Base-by-base conservation (phyloP, 2,888 invertebrate genomes). In the Drosophila mayaguana region DNA sequence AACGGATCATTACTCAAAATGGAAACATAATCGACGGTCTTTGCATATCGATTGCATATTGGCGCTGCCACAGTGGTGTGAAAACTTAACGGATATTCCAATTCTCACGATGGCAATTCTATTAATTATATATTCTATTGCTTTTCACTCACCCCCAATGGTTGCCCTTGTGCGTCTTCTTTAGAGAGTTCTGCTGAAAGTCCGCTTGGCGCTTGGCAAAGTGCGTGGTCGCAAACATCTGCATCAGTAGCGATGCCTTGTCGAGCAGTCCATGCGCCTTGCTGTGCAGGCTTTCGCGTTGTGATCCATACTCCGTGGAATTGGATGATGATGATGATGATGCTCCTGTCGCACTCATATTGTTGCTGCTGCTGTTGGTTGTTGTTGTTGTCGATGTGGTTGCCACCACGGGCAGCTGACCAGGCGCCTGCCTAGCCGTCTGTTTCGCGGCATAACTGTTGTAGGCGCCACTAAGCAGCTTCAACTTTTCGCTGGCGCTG, bases 151-250 rank as follows among this genome's bases (percentile, higher is more conserved):
- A 92, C 92, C 98, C 98, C 97, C 98, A 99, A 93, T 98, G 99
- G 91, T 98, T 97, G 36, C 96, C 95, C 91, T 96, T 96, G 72
- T 95, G 94, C 28, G 97, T 96, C 81, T 96, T 96, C 92, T 98
- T 98, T 55, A 97, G 94, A 63, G 96, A 95, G 92, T 96, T 97
- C 86, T 95, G 96, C 84, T 96, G 95, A 89, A 96, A 96, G 48
- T 84, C 89, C 65, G 93, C 93, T 45, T 88, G 88, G 4, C 94
- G 93, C 16, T 97, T 97, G n/a, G 98, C 97, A 90, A 99, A 95
- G 91, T 99, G 98, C 43, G 98, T 96, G 48, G 97, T 95, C 28
- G 97, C 96, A 91, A 98, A 98, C 94, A 99, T 97, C 92, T 99
- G 98, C 90, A 99, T 94, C 34, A 99, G 93, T 18, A 97, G 95